Evolutionary conservation across 2,113 vertebrate genomes (phyloP), one percentile per base, ranked within the genome.

Genomic region (Dipodomys spectabilis): DNA sequence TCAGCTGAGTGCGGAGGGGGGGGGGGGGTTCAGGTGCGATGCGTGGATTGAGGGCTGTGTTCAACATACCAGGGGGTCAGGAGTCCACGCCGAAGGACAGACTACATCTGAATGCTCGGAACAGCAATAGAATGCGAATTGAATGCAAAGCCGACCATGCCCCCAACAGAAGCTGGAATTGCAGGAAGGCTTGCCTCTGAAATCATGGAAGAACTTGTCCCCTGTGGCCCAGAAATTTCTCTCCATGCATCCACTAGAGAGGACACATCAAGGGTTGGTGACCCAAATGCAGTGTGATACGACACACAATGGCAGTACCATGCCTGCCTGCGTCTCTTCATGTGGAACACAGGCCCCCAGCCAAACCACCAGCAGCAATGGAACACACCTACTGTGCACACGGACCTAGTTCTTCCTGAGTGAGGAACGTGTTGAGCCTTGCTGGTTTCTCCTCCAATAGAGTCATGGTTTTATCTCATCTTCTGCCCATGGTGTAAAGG

Each of bases 301-400:
- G 27, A 62, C 45, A 87, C 25, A 39, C 39, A 28, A 35, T 8
- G 20, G 1, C 1, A 5, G 57, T 27, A 82, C 4, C 39, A 19
- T 22, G 20, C 67, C 23, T 0, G 0, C 0, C 23, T 0, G 0
- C 0, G 7, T 10, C n/a, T 32, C 5, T 6, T 9, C 18, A 32
- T 18, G 2, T 8, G 25, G 6, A 16, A 0, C 5, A 0, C 6
- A 64, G 0, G 23, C 45, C 49, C 25, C 35, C 44, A 30, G 6
- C 64, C 25, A 62, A 82, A 4, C 28, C 44, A 73, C 32, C 18
- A 68, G 35, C 1, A 45, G n/a, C 64, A 23, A 53, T 16, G 23
- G 20, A 64, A 64, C 62, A 13, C 49, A 57, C 53, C 15, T 57
- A 49, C 49, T 49, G 49, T 49, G 53, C 53, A 18, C 15, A 13